These are phyloP conservation scores for Hypocryptadius cinnamomeus DNA, from an alignment of 2,113 vertebrate species.

Conservation along the genomic window DNA sequence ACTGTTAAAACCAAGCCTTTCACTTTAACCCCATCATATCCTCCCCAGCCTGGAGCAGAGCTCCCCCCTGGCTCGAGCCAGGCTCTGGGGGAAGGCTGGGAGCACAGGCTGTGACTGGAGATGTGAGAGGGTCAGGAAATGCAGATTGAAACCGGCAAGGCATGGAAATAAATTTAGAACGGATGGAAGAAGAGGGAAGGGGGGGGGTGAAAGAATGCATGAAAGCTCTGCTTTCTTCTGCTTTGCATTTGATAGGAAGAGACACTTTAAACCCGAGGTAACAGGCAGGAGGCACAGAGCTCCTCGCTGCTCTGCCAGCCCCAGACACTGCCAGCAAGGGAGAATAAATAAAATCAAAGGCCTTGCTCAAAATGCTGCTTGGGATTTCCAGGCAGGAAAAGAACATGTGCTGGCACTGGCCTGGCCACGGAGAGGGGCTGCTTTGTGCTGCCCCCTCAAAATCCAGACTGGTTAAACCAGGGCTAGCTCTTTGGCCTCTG, in stretches of 20 bases:
- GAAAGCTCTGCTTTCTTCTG: slow-evolving; percentile 37
- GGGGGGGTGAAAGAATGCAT: not conserved
- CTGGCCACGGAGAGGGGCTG: not conserved
- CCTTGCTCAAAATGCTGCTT: not conserved
- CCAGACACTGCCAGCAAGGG: not conserved
- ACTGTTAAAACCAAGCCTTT: slow-evolving; percentile 54
- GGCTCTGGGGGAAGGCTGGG: not conserved
- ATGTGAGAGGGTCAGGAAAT: slow-evolving; percentile 43
- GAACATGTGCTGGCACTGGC: not conserved
- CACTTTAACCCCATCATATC: slow-evolving; percentile 61
- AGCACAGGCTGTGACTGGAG: slow-evolving; percentile 7
- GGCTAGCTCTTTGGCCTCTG: not conserved
- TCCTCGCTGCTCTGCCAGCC: not conserved
- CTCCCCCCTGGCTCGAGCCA: not conserved
- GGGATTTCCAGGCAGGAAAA: slow-evolving; percentile 19
- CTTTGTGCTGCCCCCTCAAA: not conserved
- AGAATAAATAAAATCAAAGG: not conserved
- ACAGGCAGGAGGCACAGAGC: slow-evolving; percentile 32
- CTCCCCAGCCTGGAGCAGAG: not conserved
- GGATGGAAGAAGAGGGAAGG: not conserved
- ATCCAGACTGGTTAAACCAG: not conserved
- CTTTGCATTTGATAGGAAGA: slow-evolving; percentile 48
- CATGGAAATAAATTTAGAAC: slow-evolving; percentile 59
- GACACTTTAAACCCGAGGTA: slow-evolving; percentile 52
- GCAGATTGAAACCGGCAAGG: slow-evolving; percentile 53